Evolutionary conservation across 2,113 vertebrate species (phyloP).

Genomic region (Trematomus loennbergii): DNA sequence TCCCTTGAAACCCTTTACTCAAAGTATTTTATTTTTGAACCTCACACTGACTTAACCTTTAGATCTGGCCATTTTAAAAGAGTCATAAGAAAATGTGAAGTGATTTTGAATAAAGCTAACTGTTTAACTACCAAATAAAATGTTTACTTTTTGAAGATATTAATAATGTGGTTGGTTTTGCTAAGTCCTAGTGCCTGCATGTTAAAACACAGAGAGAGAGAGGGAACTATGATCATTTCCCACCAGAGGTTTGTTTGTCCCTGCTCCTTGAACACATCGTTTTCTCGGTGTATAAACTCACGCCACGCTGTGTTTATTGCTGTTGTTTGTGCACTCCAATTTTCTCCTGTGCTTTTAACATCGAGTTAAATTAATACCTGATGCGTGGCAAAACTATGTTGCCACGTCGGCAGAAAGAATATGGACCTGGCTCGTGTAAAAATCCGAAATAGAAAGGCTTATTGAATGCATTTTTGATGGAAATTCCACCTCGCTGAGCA

Average conservation of each 20-base stretch:
- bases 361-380: constrained; percentile 19
- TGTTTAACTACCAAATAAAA: not conserved
- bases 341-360: constrained; percentile 3
- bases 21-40: not conserved
- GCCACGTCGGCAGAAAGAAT: constrained; percentile 18
- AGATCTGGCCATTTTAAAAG: too few species aligned
- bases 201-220: not conserved
- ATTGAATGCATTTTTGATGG: constrained; percentile 42
- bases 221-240: not conserved
- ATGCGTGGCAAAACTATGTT: constrained; percentile 21
- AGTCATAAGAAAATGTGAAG: not conserved
- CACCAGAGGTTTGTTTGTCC: not conserved
- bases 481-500: constrained; percentile 37
- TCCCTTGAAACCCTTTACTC: too few species aligned
- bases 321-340: not conserved
- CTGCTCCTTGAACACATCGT: not conserved
- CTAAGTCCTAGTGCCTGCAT: too few species aligned
- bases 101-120: not conserved
- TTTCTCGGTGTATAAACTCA: not conserved
- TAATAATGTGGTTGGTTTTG: not conserved
- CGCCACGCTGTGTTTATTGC: not conserved
- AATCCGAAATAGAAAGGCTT: constrained; percentile 26
- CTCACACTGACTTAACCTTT: not conserved
- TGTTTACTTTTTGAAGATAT: not conserved
- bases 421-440: constrained; percentile 23